Evolutionary conservation across 2,797 vertebrate species (phyloP).

Genomic region (Epinephelus awoara): DNA sequence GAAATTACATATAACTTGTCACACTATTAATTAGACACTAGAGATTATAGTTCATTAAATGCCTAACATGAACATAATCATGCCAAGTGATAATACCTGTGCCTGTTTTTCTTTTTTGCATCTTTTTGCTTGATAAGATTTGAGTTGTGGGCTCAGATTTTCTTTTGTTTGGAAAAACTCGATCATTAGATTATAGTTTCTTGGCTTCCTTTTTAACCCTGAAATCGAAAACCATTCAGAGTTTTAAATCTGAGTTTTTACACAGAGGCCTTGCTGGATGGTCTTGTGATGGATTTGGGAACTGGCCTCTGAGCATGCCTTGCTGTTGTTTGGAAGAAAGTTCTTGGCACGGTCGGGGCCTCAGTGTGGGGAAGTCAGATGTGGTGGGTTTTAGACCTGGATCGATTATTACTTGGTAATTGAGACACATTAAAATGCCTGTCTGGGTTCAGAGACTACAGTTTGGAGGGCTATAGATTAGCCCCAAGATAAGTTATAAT

Average conservation of each 20-base stretch:
- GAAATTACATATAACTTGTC: not conserved
- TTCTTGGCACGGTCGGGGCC: slow-evolving; percentile 36
- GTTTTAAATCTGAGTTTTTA: not conserved
- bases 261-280: slow-evolving; percentile 31
- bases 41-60: not conserved
- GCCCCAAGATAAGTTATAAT: not conserved
- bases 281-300: slow-evolving; percentile 41
- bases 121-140: slow-evolving; percentile 19
- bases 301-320: slow-evolving; percentile 18
- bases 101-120: not conserved
- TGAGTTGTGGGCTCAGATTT: slow-evolving; percentile 25
- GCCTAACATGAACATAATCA: slow-evolving; percentile 5
- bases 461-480: not conserved
- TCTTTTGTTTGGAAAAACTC: slow-evolving; percentile 11
- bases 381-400: slow-evolving; percentile 30
- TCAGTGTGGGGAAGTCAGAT: slow-evolving; percentile 12
- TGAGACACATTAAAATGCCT: not conserved
- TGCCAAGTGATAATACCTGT: not conserved
- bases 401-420: slow-evolving; percentile 37
- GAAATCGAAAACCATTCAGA: not conserved
- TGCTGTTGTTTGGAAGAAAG: slow-evolving; percentile 35
- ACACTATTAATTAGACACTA: not conserved
- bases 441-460: fast-evolving
- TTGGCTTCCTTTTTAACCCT: not conserved
- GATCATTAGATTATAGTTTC: not conserved